phyloP scores from a whole-genome alignment of 2,888 invertebrate species.

The Polydrusus cervinus region DNA sequence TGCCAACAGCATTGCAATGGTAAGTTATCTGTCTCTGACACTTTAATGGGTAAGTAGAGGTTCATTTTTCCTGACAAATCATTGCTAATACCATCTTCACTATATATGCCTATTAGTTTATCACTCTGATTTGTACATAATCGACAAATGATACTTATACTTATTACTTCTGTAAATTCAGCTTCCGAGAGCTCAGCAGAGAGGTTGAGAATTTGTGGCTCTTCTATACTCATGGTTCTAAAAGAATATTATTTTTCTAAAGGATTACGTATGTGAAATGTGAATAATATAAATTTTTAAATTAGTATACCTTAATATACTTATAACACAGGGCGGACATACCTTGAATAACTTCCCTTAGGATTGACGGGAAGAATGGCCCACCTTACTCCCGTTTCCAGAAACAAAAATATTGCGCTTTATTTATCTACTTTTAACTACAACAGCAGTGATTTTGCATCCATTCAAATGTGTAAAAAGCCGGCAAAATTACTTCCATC shows the following conservation, averaged over 20 bases:
- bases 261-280: no score
- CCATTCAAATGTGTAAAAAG: conserved; percentile 37
- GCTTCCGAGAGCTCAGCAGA: conserved; percentile 46
- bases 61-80: conserved; percentile 77
- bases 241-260: conserved; percentile 4
- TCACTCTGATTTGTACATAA: conserved; percentile 63
- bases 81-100: conserved; percentile 76
- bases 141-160: conserved; percentile 59
- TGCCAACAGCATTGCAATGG: conserved; percentile 78
- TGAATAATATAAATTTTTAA: no score
- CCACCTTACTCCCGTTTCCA: no score
- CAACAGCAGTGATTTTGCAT: not conserved
- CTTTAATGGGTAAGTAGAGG: conserved; percentile 78
- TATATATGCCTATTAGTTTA: conserved; percentile 75
- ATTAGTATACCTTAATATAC: no score
- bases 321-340: not conserved
- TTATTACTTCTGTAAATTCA: conserved; percentile 56
- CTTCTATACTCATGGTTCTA: conserved; percentile 35
- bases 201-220: conserved; percentile 16
- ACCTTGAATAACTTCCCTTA: no score
- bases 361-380: no score
- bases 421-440: not conserved
- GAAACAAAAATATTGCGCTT: not conserved
- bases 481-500: conserved; percentile 38
- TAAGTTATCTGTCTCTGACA: conserved; percentile 73